A percentile compares a stretch with the other conserved stretches of the same genome.
Evolutionary conservation across 2,888 invertebrate genomes (phyloP).

Genomic region (Drosophila diplacantha): DNA sequence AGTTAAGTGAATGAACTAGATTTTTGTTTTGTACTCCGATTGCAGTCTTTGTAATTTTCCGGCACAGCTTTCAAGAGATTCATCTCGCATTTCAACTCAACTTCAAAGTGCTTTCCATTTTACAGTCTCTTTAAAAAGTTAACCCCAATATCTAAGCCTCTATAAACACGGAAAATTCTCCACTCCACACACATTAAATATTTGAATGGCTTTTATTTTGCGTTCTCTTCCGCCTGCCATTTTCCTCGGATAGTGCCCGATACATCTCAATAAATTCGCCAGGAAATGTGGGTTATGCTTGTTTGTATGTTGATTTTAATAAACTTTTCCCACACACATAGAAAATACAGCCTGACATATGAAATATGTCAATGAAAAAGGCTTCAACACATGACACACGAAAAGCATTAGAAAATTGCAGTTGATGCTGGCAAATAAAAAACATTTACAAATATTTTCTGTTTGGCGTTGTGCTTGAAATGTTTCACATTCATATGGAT

Average conservation of each 20-base stretch:
- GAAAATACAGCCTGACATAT: constrained; percentile 23
- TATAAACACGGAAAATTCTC: constrained; percentile 8
- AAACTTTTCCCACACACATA: constrained; percentile 29
- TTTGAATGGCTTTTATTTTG: constrained; percentile 33
- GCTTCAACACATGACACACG: constrained; percentile 7
- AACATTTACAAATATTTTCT: constrained; percentile 16
- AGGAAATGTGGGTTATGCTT: constrained; percentile 35
- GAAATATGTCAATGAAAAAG: constrained; percentile 43
- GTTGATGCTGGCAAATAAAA: constrained; percentile 14
- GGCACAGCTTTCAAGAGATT: neutral
- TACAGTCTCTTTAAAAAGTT: constrained; percentile 3
- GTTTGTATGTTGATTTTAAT: constrained; percentile 40
- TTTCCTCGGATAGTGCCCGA: constrained; percentile 18
- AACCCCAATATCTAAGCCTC: constrained; percentile 12
- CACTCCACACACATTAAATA: constrained; percentile 18
- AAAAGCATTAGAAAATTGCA: constrained; percentile 47
- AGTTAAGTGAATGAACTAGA: neutral
- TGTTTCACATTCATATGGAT: constrained; percentile 49
- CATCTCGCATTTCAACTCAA: neutral
- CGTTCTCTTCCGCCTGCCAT: constrained; percentile 19
- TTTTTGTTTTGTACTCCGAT: neutral
- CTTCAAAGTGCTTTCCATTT: neutral
- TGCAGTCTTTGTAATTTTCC: too few species aligned
- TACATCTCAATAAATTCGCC: constrained; percentile 37
- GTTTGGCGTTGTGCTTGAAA: constrained; percentile 28